A percentile compares a stretch with the other conserved stretches of the same genome.
Conservation (phyloP, 1,140 invertebrate genomes). For the Cheumatopsyche charites region DNA sequence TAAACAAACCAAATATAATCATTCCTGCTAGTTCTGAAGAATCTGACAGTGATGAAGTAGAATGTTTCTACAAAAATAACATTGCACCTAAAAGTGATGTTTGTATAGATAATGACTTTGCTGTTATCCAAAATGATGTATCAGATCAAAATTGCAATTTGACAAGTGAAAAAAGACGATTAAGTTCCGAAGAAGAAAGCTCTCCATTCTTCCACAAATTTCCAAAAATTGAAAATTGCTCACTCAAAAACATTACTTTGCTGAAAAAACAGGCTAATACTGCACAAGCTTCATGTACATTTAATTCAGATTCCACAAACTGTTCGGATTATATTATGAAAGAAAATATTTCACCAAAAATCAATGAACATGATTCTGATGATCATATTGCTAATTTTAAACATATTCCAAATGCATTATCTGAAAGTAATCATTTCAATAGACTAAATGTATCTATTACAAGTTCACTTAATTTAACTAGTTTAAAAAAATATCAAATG, state of each 20-base stretch:
- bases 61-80: background rate
- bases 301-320: background rate
- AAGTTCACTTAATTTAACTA: too few species aligned
- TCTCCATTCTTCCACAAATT: conserved; percentile 5
- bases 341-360: too few species aligned
- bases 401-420: conserved; percentile 6
- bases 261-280: background rate
- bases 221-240: background rate
- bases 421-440: too few species aligned
- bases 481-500: background rate
- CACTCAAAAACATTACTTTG: background rate
- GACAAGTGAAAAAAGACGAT: background rate
- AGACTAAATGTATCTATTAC: too few species aligned
- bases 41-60: conserved; percentile 30
- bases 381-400: too few species aligned
- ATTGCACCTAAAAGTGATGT: too few species aligned
- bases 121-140: background rate
- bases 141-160: too few species aligned
- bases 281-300: background rate
- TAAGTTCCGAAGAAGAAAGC: background rate
- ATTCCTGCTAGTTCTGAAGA: conserved; percentile 43
- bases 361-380: too few species aligned
- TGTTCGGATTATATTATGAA: background rate
- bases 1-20: conserved; percentile 38
- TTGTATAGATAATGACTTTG: background rate